These are phyloP conservation scores for Paramormyrops hopkinsi DNA, from an alignment of 2,797 vertebrate genomes.

Conservation along the genomic window DNA sequence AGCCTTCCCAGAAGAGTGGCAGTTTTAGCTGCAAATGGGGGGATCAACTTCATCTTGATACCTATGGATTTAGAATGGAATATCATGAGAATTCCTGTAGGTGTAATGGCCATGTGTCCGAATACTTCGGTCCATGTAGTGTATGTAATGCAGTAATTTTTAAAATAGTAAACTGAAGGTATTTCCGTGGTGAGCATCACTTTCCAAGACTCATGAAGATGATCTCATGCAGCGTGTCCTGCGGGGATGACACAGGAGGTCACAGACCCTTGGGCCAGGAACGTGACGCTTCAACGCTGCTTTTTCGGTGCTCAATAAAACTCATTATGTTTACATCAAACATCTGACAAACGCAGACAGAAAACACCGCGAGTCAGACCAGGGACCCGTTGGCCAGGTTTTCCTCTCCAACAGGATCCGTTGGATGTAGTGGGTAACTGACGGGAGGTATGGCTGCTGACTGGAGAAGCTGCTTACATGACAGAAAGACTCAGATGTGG, in stretches of 20 bases:
- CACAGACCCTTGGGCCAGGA: conserved; percentile 24
- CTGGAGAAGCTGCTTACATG: neutral
- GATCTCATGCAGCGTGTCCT: neutral
- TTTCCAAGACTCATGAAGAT: neutral
- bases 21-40: neutral
- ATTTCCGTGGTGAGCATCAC: neutral
- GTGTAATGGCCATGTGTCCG: neutral
- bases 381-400: neutral
- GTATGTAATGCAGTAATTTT: neutral
- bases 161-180: neutral
- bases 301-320: neutral
- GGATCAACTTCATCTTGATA: neutral
- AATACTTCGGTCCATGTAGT: neutral
- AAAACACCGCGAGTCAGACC: neutral
- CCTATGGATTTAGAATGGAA: neutral
- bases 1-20: neutral
- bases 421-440: neutral
- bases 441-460: neutral
- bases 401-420: neutral
- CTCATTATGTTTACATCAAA: neutral
- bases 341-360: neutral
- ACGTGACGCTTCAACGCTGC: conserved; percentile 27
- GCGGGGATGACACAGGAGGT: conserved; percentile 25
- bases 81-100: neutral
- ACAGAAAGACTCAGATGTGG: neutral